A percentile compares a stretch with the other conserved stretches of the same genome.
These are phyloP conservation scores for Cydia amplana DNA, from an alignment of 1,140 invertebrate genomes.

Conservation along the genomic window DNA sequence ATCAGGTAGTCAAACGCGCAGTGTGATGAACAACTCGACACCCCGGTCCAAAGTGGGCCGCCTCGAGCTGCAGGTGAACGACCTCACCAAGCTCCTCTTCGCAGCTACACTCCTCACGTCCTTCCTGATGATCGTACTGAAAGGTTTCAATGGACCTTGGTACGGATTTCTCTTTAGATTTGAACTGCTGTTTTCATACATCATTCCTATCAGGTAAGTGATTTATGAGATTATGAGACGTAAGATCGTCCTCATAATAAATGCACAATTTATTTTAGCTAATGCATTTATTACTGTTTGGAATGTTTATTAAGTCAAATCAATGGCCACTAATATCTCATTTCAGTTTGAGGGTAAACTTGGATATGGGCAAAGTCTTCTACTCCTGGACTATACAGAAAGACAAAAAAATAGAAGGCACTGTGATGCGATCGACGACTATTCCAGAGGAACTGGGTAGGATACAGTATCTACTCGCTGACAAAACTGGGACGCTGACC, in stretches of 20 bases:
- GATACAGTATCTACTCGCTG: conserved; percentile 96
- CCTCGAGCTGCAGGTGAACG: conserved; percentile 97
- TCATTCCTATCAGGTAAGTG: conserved; percentile 96
- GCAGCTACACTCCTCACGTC: conserved; percentile 94
- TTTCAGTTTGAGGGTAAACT: conserved; percentile 95
- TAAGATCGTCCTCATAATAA: too few species aligned
- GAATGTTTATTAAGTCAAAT: background rate
- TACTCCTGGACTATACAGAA: conserved; percentile 98
- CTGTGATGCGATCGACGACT: conserved; percentile 98
- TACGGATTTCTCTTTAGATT: conserved; percentile 97
- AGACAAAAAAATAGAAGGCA: conserved; percentile 95
- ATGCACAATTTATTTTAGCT: too few species aligned
- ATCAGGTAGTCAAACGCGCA: conserved; percentile 93
- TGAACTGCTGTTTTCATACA: conserved; percentile 98
- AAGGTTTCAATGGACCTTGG: conserved; percentile 98
- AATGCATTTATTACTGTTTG: too few species aligned
- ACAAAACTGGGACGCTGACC: conserved; percentile 99
- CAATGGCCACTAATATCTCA: background rate
- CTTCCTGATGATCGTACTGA: conserved; percentile 96
- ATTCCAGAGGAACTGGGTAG: conserved; percentile 99
- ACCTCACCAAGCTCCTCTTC: conserved; percentile 97
- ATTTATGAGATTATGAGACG: background rate
- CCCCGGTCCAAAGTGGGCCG: conserved; percentile 97
- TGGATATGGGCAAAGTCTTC: conserved; percentile 99
- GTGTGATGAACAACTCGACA: conserved; percentile 98